Base-by-base conservation (phyloP, 1,140 invertebrate species). In the Cotesia chilonis region DNA sequence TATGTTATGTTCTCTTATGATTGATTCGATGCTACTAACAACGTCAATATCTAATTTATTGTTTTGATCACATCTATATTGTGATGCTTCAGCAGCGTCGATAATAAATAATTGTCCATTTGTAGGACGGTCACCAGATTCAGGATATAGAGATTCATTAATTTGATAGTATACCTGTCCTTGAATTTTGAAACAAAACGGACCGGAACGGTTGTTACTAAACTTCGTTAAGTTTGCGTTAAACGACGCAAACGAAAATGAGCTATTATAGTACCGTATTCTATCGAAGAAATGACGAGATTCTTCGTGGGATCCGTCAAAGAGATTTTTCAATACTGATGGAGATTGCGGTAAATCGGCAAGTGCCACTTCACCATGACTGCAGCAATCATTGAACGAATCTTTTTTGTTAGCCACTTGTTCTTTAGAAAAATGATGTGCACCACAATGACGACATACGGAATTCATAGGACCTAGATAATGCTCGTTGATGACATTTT, bases 311-410 rank as follows among this genome's bases (percentile, higher is more conserved):
- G 55, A 60, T 4, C 64, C 51, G 2, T 72, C 20, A 35, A 72
- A 67, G 51, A 72, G 67, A 12, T 9, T 10, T 37, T 63, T 28
- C 12, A 65, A 55, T 28, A 61, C 37, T 10, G 12, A 12, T 65
- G 63, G 70, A 17, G 17, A 14, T 10, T 52, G n/a, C n/a, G 59
- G 70, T 17, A 71, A 51, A 6, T 37, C 9, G 4, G 51, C 38
- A 12, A 71, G 14, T 9, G 35, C 4, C 2, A 71, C 59, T 55
- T 71, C 47, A 9, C 70, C 70, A 71, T 71, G 59, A 36, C 41
- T 64, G 41, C 70, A 71, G 14, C 70, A 71, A 55, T 71, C 70
- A 38, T 64, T 63, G 54, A 71, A 71, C 4, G 63, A 71, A 65
- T 65, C 2, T 9, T 14, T 9, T 35, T 54, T 61, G 35, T 57